Base-by-base conservation (phyloP, 2,113 vertebrate species). In the Dromas ardeola region DNA sequence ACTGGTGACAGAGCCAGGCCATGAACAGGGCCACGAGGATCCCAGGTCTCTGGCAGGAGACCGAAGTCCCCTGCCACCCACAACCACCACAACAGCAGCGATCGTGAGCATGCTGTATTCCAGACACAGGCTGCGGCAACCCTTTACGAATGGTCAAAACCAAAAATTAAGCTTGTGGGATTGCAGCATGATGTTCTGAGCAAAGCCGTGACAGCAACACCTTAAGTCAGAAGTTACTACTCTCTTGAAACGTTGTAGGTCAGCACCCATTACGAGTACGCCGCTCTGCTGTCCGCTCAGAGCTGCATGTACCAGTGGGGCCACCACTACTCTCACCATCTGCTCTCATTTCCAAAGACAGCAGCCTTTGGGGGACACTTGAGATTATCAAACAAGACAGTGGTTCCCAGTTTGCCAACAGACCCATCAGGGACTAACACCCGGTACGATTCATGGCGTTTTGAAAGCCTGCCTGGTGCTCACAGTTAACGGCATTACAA, bases 371-470 rank as follows among this genome's bases (percentile, higher is more conserved):
- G 5, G 5, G 38, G 6, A 20, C 4, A 25, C 47, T 1, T 50
- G 42, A 79, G 32, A 59, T 38, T 10, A 81, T 10, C 34, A 45
- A 63, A 43, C 1, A 11, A 71, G 56, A 23, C 70, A 34, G 15
- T 1, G 13, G 13, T 11, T 56, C 47, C 29, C 61, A 50, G 5
- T 14, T 0, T 72, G 47, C 56, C 78, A 87, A 4, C 1, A 87
- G 47, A 55, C 6, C 53, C 56, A 58, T 5, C 65, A 49, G 16
- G 50, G 47, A 53, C 36, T 29, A 23, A 36, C 15, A 7, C 18
- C 15, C 2, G 0, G 15, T 9, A 7, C 0, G 4, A 56, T 3
- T 14, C 29, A 49, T 0, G 2, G 81, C 59, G 8, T 2, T 34
- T 22, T 1, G 6, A 15, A 78, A 61, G 62, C 62, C 70, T 58